A percentile compares a stretch with the other conserved stretches of the same genome.
Conservation (phyloP, 2,113 vertebrate species). For the Percopsis transmontana region DNA sequence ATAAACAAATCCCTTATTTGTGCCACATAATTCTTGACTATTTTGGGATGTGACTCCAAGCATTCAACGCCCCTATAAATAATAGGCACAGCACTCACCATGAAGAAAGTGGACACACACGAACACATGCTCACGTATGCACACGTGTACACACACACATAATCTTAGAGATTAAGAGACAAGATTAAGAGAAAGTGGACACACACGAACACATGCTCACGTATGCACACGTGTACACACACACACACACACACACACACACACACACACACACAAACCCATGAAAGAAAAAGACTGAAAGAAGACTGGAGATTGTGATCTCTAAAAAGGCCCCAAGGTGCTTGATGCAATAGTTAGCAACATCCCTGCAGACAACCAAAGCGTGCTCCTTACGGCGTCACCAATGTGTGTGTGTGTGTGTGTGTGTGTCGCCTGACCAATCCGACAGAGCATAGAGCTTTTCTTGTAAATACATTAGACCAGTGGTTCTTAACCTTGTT, state of each 20-base stretch:
- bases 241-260: conserved; percentile 6
- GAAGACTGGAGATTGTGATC: conserved; percentile 13
- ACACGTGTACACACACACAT: conserved; percentile 1
- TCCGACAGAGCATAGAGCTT: conserved; percentile 15
- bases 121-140: not conserved
- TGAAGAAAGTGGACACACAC: conserved; percentile 19
- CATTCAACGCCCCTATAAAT: conserved; percentile 61
- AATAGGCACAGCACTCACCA: conserved; percentile 43
- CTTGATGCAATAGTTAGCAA: conserved; percentile 80
- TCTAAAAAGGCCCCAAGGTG: conserved; percentile 35
- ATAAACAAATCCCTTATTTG: conserved; percentile 52
- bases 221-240: not conserved
- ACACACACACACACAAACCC: conserved; percentile 4
- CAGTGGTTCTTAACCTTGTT: no score
- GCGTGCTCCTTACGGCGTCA: conserved; percentile 49
- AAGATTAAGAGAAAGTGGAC: conserved; percentile 24
- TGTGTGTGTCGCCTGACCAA: conserved; percentile 4
- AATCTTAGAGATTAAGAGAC: not conserved
- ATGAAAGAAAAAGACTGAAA: not conserved
- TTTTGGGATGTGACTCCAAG: conserved; percentile 59
- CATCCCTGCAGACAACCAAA: conserved; percentile 56
- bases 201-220: not conserved
- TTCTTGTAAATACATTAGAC: conserved; percentile 28
- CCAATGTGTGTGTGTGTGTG: conserved; percentile 5
- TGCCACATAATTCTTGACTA: conserved; percentile 60